Evolutionary conservation across 2,113 vertebrate genomes (phyloP).

Genomic region (Erpornis zantholeuca): DNA sequence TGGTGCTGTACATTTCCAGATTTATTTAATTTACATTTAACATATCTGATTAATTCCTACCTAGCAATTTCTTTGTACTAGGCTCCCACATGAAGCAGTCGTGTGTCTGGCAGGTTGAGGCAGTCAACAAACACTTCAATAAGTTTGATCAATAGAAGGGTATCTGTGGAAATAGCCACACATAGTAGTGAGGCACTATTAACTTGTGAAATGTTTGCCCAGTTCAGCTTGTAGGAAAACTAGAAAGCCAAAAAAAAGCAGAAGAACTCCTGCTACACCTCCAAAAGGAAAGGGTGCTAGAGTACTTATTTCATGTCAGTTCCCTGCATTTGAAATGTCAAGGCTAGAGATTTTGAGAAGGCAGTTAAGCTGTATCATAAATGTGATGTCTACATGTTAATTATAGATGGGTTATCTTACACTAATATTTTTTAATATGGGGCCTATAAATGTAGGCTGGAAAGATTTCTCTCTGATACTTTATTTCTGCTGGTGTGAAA

Average conservation of each 20-base stretch:
- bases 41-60: not conserved
- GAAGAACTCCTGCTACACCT: fast-evolving
- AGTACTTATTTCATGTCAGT: not conserved
- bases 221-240: not conserved
- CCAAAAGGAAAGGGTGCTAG: not conserved
- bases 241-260: fast-evolving
- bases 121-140: not conserved
- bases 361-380: not conserved
- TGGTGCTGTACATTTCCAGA: not conserved
- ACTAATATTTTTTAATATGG: not conserved
- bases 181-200: not conserved
- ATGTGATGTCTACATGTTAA: not conserved
- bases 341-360: not conserved
- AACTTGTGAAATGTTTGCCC: not conserved
- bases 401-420: not conserved
- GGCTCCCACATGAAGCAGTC: not conserved
- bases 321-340: not conserved
- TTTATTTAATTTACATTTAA: not conserved
- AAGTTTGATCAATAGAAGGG: not conserved
- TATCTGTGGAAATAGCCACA: not conserved
- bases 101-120: not conserved
- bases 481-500: not conserved
- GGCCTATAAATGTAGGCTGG: not conserved
- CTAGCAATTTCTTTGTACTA: not conserved
- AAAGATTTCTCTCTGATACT: not conserved